phyloP scores from a whole-genome alignment of 2,797 vertebrate genomes.

The Hoplostethus mediterraneus region DNA sequence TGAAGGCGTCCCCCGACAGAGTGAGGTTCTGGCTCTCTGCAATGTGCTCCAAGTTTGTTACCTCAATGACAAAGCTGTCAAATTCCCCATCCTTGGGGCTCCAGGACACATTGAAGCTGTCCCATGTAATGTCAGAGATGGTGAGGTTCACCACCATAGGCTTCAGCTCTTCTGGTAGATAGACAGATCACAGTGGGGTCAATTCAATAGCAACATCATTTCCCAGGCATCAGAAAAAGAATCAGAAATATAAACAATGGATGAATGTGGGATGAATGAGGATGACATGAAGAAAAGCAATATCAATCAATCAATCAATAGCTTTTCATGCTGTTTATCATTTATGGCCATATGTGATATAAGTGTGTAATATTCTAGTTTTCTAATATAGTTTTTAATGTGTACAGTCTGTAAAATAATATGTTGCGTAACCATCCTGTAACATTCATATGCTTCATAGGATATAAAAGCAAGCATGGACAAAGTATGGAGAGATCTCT shows the following conservation, averaged over 20 bases:
- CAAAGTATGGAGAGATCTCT: constrained; percentile 1
- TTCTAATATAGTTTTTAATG: neutral
- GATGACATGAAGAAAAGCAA: constrained; percentile 5
- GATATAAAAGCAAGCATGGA: neutral
- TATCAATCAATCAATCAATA: neutral
- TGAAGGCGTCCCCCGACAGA: constrained; percentile 84
- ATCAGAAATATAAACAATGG: constrained; percentile 8
- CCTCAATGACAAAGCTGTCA: constrained; percentile 93
- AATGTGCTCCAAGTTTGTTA: constrained; percentile 87
- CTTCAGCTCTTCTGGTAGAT: constrained; percentile 87
- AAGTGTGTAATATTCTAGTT: neutral
- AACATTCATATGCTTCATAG: neutral
- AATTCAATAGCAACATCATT: constrained; percentile 50
- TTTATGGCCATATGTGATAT: neutral
- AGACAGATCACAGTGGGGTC: constrained; percentile 82
- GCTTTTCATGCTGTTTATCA: neutral
- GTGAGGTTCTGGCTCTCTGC: constrained; percentile 85
- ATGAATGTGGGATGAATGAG: constrained; percentile 11
- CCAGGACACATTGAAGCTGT: constrained; percentile 92
- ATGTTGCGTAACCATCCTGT: constrained; percentile 9
- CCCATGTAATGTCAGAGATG: constrained; percentile 87
- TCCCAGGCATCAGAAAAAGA: neutral
- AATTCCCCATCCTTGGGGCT: constrained; percentile 83
- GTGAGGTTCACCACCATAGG: constrained; percentile 85
- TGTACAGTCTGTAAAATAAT: constrained; percentile 6